Evolutionary conservation across 2,797 vertebrate genomes (phyloP).

Genomic region (Meda fulgida): DNA sequence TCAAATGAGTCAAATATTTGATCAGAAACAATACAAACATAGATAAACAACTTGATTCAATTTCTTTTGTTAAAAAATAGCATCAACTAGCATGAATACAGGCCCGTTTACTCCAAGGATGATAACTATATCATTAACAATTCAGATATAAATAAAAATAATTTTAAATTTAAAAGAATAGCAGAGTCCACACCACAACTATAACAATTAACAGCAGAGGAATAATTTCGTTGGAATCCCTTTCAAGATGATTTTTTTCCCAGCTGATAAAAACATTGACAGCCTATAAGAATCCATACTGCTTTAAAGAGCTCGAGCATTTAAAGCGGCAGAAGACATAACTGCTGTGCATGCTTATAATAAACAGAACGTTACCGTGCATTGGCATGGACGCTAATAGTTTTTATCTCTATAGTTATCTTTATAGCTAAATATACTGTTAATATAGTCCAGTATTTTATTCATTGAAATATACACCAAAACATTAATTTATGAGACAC

Average conservation of each 20-base stretch:
- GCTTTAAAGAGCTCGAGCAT: not conserved
- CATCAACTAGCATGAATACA: not conserved
- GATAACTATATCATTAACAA: not conserved
- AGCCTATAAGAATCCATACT: not conserved
- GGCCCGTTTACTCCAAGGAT: not conserved
- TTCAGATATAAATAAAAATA: not conserved
- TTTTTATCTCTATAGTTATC: not conserved
- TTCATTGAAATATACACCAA: not conserved
- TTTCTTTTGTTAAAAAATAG: not conserved
- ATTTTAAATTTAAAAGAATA: too few species aligned
- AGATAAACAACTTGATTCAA: not conserved
- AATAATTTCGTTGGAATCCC: too few species aligned
- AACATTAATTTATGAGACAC: not conserved
- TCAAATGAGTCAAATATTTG: not conserved
- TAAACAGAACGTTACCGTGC: not conserved
- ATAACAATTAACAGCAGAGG: not conserved
- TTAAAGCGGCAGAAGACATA: not conserved
- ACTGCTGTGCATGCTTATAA: not conserved
- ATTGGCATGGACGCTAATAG: not conserved
- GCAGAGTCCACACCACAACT: not conserved
- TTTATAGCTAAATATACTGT: too few species aligned
- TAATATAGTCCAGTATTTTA: not conserved
- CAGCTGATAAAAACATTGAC: not conserved
- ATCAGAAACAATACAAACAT: not conserved
- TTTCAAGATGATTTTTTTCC: not conserved